Conservation (phyloP, 2,888 invertebrate genomes). For the Nomada ruficornis region DNA sequence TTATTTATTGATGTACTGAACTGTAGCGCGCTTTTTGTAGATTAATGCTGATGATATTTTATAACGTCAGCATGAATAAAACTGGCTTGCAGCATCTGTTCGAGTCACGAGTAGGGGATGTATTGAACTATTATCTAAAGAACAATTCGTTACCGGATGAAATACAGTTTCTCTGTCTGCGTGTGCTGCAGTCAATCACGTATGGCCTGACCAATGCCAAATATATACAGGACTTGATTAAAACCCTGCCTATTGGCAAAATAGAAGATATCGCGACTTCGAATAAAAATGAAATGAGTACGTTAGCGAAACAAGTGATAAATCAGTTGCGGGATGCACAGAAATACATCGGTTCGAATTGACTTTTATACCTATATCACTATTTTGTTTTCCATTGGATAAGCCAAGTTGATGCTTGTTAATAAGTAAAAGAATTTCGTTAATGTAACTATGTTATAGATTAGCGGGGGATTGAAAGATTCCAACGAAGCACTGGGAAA, state of each 20-base stretch:
- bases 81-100: slow-evolving; percentile 77
- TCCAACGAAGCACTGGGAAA: neutral
- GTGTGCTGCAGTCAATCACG: slow-evolving; percentile 75
- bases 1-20: neutral
- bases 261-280: slow-evolving; percentile 67
- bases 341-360: slow-evolving; percentile 29
- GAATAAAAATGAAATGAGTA: slow-evolving; percentile 57
- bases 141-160: slow-evolving; percentile 66
- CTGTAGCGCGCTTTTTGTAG: slow-evolving; percentile 61
- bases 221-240: slow-evolving; percentile 64
- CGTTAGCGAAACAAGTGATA: slow-evolving; percentile 70
- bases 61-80: slow-evolving; percentile 83
- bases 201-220: slow-evolving; percentile 68
- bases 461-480: neutral
- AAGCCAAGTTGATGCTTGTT: neutral
- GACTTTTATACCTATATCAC: neutral
- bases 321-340: slow-evolving; percentile 54
- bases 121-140: slow-evolving; percentile 69
- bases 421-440: neutral
- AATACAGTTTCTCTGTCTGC: slow-evolving; percentile 70
- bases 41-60: slow-evolving; percentile 81
- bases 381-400: neutral
- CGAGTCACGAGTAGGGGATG: slow-evolving; percentile 69
- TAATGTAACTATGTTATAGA: neutral
- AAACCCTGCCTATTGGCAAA: slow-evolving; percentile 66